Evolutionary conservation across 2,888 invertebrate genomes (phyloP).

Genomic region (Stomorhina lunata): DNA sequence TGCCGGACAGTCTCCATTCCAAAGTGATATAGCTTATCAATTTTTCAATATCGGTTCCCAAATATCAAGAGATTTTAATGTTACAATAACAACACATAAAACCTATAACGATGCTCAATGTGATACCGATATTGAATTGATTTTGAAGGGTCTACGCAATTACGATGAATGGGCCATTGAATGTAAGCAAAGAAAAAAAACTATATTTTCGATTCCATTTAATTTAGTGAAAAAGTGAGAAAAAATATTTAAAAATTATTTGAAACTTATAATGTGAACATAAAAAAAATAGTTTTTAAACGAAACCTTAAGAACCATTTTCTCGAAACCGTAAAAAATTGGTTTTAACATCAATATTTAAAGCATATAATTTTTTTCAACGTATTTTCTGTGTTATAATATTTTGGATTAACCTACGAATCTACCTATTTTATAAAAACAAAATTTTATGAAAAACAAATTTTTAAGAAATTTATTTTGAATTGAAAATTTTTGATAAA

Average conservation of each 20-base stretch:
- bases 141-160: constrained; percentile 70
- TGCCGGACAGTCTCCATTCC: constrained; percentile 65
- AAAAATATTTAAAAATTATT: neutral
- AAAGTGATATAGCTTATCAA: constrained; percentile 73
- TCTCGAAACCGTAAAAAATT: too few species aligned
- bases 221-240: neutral
- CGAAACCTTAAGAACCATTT: too few species aligned
- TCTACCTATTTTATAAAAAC: too few species aligned
- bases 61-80: constrained; percentile 38
- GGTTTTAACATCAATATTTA: too few species aligned
- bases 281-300: neutral
- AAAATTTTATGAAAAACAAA: too few species aligned
- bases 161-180: constrained; percentile 77
- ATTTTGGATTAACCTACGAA: too few species aligned
- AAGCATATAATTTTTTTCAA: too few species aligned
- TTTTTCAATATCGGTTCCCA: constrained; percentile 72
- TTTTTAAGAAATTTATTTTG: too few species aligned
- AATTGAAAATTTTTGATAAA: too few species aligned
- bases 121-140: constrained; percentile 70
- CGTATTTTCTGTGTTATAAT: too few species aligned
- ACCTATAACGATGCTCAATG: constrained; percentile 69
- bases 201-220: neutral
- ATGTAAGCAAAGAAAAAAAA: constrained; percentile 71
- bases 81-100: constrained; percentile 33
- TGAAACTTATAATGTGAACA: neutral